Conservation (phyloP, 2,113 vertebrate species). For the Rhinoptilus africanus region DNA sequence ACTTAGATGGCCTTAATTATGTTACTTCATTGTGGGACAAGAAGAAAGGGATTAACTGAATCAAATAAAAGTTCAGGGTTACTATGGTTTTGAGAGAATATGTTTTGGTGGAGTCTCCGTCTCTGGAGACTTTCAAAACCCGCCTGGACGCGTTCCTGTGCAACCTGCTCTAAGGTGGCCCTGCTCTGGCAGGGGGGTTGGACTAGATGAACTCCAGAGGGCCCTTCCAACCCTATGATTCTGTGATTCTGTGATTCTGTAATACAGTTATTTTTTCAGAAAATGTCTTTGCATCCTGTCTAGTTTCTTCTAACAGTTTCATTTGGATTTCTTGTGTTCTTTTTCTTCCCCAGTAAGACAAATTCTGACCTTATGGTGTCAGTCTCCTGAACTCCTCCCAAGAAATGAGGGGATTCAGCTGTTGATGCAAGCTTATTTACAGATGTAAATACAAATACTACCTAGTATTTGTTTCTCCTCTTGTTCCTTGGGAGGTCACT, state of each 20-base stretch:
- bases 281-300: not conserved
- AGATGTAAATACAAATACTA: not conserved
- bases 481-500: not conserved
- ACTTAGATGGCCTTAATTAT: not conserved
- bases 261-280: not conserved
- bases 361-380: not conserved
- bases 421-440: not conserved
- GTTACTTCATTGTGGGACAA: not conserved
- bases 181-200: no score
- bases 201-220: no score
- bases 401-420: not conserved
- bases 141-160: no score
- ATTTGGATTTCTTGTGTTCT: not conserved
- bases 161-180: no score
- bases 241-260: no score
- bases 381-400: not conserved
- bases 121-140: no score
- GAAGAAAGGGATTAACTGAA: not conserved
- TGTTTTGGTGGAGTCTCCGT: no score
- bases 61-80: not conserved
- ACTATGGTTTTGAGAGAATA: not conserved
- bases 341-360: not conserved
- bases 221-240: no score
- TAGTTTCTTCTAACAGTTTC: not conserved
- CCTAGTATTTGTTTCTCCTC: not conserved